A percentile compares a stretch with the other conserved stretches of the same genome.
Conservation (phyloP, 2,113 vertebrate species). For the Shinisaurus crocodilurus region DNA sequence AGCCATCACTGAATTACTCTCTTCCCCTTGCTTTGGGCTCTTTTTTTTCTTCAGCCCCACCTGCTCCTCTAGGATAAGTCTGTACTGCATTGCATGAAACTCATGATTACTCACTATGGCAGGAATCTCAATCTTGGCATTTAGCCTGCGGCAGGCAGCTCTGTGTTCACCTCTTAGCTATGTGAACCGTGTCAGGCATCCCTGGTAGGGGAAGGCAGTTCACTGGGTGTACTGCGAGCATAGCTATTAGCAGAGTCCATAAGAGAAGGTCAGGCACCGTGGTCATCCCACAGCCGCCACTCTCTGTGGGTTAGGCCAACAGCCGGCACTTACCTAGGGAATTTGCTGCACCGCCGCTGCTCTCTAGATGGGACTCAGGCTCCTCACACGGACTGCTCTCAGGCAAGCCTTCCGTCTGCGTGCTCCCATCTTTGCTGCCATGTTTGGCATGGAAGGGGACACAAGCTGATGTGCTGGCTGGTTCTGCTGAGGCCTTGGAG, state of each 20-base stretch:
- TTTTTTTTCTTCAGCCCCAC: not conserved
- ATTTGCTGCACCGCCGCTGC: slow-evolving; percentile 7
- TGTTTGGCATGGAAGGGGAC: slow-evolving; percentile 70
- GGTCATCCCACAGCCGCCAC: not conserved
- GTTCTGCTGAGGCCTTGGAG: slow-evolving; percentile 81
- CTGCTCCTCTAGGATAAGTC: slow-evolving; percentile 14
- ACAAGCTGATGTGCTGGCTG: slow-evolving; percentile 62
- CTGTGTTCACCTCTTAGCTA: slow-evolving; percentile 46
- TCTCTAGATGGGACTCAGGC: slow-evolving; percentile 40
- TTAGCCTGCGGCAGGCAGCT: slow-evolving; percentile 38
- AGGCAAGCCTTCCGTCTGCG: slow-evolving; percentile 80
- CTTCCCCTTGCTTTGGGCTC: not conserved
- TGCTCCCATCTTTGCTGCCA: slow-evolving; percentile 85
- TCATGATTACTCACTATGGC: slow-evolving; percentile 59
- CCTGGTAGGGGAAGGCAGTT: slow-evolving; percentile 43
- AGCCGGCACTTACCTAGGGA: slow-evolving; percentile 68
- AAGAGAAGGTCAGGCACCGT: slow-evolving; percentile 7
- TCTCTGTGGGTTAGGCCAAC: not conserved
- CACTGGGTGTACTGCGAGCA: slow-evolving; percentile 33
- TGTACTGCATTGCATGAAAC: slow-evolving; percentile 38
- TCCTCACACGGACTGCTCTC: slow-evolving; percentile 54
- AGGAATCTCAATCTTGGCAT: slow-evolving; percentile 49
- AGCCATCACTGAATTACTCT: not conserved
- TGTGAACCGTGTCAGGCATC: slow-evolving; percentile 41
- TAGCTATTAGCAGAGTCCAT: not conserved